Conservation (phyloP, 2,113 vertebrate species). For the Saguinus imperator region DNA sequence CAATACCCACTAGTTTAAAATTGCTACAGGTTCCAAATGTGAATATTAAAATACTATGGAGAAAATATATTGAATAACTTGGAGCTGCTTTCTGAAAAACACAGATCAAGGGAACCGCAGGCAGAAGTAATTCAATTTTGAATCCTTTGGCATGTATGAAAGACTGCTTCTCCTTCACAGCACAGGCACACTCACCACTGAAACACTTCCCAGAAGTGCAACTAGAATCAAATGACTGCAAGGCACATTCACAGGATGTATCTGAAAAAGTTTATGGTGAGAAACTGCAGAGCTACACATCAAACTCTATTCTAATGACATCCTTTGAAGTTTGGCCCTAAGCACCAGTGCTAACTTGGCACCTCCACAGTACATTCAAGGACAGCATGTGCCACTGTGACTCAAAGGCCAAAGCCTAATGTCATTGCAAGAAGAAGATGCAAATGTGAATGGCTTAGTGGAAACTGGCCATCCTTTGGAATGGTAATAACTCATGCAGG, state of each 20-base stretch:
- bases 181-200: background rate
- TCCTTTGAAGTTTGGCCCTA: constrained; percentile 27
- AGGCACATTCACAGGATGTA: background rate
- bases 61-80: constrained; percentile 26
- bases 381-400: background rate
- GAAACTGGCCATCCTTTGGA: background rate
- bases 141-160: background rate
- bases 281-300: constrained; percentile 13
- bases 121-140: constrained; percentile 36
- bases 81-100: constrained; percentile 44
- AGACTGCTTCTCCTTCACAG: background rate
- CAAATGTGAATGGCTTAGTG: background rate
- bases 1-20: background rate
- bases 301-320: background rate
- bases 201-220: background rate
- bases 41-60: constrained; percentile 38
- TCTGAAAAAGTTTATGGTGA: background rate
- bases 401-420: background rate
- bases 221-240: background rate
- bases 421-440: background rate
- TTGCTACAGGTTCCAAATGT: background rate
- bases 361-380: background rate
- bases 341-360: constrained; percentile 2
- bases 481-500: background rate
- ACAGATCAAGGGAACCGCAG: background rate